Evolutionary conservation across 1,140 invertebrate species (phyloP).

Genomic region (Bombus waltoni): DNA sequence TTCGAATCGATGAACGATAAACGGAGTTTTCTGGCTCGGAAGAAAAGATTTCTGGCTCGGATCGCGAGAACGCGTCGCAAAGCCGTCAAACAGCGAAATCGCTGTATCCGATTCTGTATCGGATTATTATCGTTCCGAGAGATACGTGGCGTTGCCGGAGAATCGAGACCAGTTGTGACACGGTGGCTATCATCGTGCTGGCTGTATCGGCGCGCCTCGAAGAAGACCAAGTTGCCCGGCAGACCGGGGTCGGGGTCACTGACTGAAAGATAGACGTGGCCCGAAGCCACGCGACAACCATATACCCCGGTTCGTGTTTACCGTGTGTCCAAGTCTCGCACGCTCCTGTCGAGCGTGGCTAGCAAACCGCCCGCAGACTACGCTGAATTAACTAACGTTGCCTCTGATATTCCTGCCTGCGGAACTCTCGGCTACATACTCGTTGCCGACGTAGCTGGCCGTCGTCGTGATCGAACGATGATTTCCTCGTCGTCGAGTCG

Average conservation of each 20-base stretch:
- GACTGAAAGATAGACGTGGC: constrained; percentile 61
- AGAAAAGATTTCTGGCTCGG: background rate
- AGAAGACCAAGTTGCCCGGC: constrained; percentile 2
- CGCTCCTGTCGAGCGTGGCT: constrained; percentile 40
- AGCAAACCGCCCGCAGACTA: constrained; percentile 46
- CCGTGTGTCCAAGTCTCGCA: constrained; percentile 32
- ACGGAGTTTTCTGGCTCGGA: background rate
- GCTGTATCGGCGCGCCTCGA: background rate
- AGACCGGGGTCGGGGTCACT: constrained; percentile 33
- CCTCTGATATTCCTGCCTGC: constrained; percentile 44
- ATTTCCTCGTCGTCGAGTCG: background rate
- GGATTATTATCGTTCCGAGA: background rate
- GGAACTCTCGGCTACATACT: constrained; percentile 1
- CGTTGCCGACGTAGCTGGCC: background rate
- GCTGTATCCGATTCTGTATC: background rate
- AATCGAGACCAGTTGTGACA: background rate
- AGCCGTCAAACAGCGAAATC: background rate
- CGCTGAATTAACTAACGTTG: constrained; percentile 31
- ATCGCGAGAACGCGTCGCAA: background rate
- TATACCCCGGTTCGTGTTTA: constrained; percentile 31
- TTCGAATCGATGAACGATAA: constrained; percentile 16
- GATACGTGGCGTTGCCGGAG: background rate
- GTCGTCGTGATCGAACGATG: background rate
- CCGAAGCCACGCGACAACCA: constrained; percentile 61
- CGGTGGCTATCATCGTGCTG: background rate